A percentile compares a stretch with the other conserved stretches of the same genome.
phyloP scores from a whole-genome alignment of 2,113 vertebrate genomes.

The Sakesphorus luctuosus region DNA sequence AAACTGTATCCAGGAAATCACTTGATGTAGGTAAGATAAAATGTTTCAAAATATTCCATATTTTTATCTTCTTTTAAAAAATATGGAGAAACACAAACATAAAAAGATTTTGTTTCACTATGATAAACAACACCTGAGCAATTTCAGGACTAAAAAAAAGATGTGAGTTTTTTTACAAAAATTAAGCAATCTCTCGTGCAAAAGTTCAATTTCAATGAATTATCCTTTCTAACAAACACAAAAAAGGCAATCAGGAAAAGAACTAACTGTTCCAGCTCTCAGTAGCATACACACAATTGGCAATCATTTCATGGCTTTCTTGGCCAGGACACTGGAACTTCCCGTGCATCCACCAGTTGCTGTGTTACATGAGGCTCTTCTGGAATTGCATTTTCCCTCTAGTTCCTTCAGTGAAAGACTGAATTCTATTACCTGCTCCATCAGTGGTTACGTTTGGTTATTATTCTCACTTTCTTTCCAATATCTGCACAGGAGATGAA shows the following conservation, averaged over 20 bases:
- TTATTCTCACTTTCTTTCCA: neutral
- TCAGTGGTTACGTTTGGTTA: neutral
- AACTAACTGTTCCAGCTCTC: neutral
- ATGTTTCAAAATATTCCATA: neutral
- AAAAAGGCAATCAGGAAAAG: neutral
- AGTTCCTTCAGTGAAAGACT: neutral
- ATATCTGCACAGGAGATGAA: neutral
- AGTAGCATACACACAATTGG: neutral
- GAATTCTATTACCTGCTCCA: neutral
- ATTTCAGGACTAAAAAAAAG: neutral
- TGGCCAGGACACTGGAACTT: neutral
- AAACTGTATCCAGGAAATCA: neutral
- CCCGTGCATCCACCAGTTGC: neutral
- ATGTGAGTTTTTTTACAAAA: neutral
- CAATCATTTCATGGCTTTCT: neutral
- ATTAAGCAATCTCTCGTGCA: neutral
- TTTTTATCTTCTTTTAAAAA: neutral
- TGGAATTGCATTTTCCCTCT: neutral
- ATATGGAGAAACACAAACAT: neutral
- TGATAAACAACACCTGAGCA: neutral
- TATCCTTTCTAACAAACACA: neutral
- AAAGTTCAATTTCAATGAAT: neutral
- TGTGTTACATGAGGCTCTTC: neutral
- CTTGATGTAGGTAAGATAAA: neutral
- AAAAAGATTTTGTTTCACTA: neutral